Evolutionary conservation across 2,797 vertebrate species (phyloP).

Genomic region (Potorous gilbertii): DNA sequence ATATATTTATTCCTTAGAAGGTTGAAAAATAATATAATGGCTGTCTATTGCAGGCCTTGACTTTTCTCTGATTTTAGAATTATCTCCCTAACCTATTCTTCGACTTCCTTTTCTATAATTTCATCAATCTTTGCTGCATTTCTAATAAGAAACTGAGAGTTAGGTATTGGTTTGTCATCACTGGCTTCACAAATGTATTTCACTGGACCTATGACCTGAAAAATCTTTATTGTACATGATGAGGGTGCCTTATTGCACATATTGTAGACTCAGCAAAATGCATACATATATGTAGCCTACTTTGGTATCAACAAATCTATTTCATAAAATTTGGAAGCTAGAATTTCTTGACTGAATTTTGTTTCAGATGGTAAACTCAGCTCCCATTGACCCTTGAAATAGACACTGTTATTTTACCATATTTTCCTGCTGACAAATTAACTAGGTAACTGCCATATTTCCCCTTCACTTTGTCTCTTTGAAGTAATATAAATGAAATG

Average conservation of each 20-base stretch:
- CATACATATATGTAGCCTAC: constrained; percentile 3
- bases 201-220: constrained; percentile 33
- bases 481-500: constrained; percentile 4
- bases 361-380: constrained; percentile 35
- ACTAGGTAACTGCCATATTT: background rate
- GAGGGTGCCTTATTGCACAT: constrained; percentile 44
- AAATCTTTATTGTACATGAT: constrained; percentile 51
- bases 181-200: constrained; percentile 44
- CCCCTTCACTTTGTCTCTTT: background rate
- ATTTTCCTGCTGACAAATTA: constrained; percentile 1
- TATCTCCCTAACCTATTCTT: constrained; percentile 16
- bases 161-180: constrained; percentile 39
- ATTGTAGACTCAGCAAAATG: constrained; percentile 41
- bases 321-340: constrained; percentile 44
- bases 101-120: background rate
- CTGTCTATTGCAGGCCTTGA: constrained; percentile 7
- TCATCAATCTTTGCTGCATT: constrained; percentile 29
- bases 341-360: constrained; percentile 23
- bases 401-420: background rate
- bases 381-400: background rate
- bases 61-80: constrained; percentile 4
- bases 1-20: constrained; percentile 7
- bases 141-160: constrained; percentile 47
- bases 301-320: constrained; percentile 40
- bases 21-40: constrained; percentile 19